Conservation (phyloP, 2,888 invertebrate species). For the Hermaeophaga mercurialis region DNA sequence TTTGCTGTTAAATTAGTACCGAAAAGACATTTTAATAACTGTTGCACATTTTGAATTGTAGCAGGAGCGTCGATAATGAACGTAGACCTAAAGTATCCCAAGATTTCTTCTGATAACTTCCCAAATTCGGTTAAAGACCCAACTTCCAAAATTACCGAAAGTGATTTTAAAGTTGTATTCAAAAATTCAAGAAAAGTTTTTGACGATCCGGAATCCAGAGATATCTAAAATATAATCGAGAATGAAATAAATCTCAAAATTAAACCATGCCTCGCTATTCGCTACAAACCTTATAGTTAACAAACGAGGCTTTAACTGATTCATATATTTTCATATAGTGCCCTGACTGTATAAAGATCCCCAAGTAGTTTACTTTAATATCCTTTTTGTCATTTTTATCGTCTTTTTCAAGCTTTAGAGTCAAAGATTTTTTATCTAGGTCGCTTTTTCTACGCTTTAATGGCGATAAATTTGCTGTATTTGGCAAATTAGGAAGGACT, state of each 20-base stretch:
- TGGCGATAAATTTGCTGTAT: slow-evolving; percentile 57
- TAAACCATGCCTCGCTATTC: not conserved
- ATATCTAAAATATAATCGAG: slow-evolving; percentile 64
- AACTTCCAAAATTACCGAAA: slow-evolving; percentile 74
- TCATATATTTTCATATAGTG: slow-evolving; percentile 88
- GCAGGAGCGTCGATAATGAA: slow-evolving; percentile 72
- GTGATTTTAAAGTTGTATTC: slow-evolving; percentile 66
- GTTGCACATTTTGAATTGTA: slow-evolving; percentile 77
- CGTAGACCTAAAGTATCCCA: slow-evolving; percentile 74
- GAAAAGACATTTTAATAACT: slow-evolving; percentile 76
- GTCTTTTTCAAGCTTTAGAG: slow-evolving; percentile 45
- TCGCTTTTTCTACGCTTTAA: slow-evolving; percentile 57
- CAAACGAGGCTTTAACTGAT: slow-evolving; percentile 78
- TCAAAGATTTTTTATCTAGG: slow-evolving; percentile 50
- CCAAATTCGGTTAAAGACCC: slow-evolving; percentile 73
- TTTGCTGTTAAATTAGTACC: slow-evolving; percentile 70
- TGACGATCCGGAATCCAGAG: slow-evolving; percentile 76
- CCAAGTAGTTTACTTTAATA: slow-evolving; percentile 54
- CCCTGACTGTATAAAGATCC: slow-evolving; percentile 71
- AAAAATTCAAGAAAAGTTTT: slow-evolving; percentile 74
- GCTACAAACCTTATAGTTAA: slow-evolving; percentile 80
- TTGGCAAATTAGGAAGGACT: slow-evolving; percentile 62
- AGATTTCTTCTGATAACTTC: slow-evolving; percentile 77
- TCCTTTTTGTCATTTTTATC: slow-evolving; percentile 51
- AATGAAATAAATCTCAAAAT: slow-evolving; percentile 11